phyloP scores from a whole-genome alignment of 2,888 invertebrate species.

The Leucophenga montana region DNA sequence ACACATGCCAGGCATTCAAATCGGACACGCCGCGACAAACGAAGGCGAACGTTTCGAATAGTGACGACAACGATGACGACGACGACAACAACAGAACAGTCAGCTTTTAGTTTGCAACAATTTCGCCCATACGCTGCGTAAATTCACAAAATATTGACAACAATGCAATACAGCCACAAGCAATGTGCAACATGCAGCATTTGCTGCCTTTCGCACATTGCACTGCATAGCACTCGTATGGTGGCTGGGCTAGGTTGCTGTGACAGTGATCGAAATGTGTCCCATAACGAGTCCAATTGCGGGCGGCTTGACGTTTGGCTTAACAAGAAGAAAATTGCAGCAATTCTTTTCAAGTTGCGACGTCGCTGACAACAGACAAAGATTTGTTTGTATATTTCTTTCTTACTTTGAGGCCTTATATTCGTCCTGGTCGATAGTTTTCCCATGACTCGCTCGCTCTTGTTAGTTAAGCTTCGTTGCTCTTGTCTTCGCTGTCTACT shows the following conservation, averaged over 20 bases:
- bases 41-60: not conserved
- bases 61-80: not conserved
- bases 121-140: slow-evolving; percentile 59
- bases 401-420: not conserved
- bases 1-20: slow-evolving; percentile 56
- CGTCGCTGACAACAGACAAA: slow-evolving; percentile 29
- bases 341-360: slow-evolving; percentile 62
- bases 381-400: slow-evolving; percentile 11
- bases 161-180: slow-evolving; percentile 48
- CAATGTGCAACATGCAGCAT: slow-evolving; percentile 25
- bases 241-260: slow-evolving; percentile 45
- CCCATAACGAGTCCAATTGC: slow-evolving; percentile 61
- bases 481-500: slow-evolving; percentile 39
- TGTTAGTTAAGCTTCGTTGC: slow-evolving; percentile 13
- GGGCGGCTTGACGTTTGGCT: slow-evolving; percentile 68
- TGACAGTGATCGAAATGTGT: slow-evolving; percentile 73
- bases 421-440: slow-evolving; percentile 29
- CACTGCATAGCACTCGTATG: no score
- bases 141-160: slow-evolving; percentile 71
- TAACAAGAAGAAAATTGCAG: slow-evolving; percentile 71
- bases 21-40: slow-evolving; percentile 23
- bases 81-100: not conserved
- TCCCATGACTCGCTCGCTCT: slow-evolving; percentile 20
- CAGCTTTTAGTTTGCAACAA: slow-evolving; percentile 42
- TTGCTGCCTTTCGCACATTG: not conserved